Evolutionary conservation across 1,140 invertebrate genomes (phyloP), one percentile per base, ranked within the genome.

Genomic region (Magallana gigas): DNA sequence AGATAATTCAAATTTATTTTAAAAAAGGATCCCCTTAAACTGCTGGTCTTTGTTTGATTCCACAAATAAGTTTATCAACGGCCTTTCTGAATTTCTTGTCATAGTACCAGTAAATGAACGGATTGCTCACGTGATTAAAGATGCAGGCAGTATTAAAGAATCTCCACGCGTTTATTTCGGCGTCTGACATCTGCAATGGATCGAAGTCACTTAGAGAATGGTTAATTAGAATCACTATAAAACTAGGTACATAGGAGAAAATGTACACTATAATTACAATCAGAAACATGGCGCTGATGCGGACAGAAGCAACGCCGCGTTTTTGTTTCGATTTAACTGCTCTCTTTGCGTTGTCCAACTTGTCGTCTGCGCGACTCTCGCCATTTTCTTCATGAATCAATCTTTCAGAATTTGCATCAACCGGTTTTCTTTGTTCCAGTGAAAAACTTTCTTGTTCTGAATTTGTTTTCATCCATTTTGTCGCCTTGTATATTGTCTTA

Each of bases 31-130:
- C 36, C 36, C 36, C 36, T 48, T 48, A 48, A 1, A 48, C 36
- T 48, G 3, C 36, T 48, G 36, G 36, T 48, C 3, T 48, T 48
- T 48, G 36, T 48, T 48, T 48, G 36, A 48, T 76, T 76, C 36
- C 36, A 5, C 68, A 18, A 29, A 18, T 29, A 76, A 76, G 68
- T 36, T 76, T 76, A 76, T 11, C 68, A 8, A 76, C 23, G 36
- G 68, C 68, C 68, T 23, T 36, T 29, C 68, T 76, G 23, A 76
- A 48, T 76, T 76, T 76, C 23, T 76, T 76, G 68, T 76, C 68
- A 29, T 76, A 76, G 23, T 76, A 76, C 68, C 68, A 76, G 23
- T 76, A 76, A 76, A 76, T 76, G 11, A 76, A 76, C 14, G 68
- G 68, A 12, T 76, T 76, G 14, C 23, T 12, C 11, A 76, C 23